phyloP scores from a whole-genome alignment of 2,797 vertebrate species.

The Coreius guichenoti region DNA sequence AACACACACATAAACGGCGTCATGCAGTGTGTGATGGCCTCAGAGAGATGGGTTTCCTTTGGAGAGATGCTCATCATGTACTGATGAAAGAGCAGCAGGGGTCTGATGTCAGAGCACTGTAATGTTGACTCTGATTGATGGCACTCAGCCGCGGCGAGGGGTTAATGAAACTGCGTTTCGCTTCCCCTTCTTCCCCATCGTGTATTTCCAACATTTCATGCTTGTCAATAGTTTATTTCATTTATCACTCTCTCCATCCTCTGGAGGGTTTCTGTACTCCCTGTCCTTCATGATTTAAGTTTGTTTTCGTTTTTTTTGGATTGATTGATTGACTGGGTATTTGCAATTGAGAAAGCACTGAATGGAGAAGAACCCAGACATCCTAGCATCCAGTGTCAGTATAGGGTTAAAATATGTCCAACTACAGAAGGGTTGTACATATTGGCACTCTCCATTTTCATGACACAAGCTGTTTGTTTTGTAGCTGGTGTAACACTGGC shows the following conservation, averaged over 20 bases:
- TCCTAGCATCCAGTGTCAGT: not conserved
- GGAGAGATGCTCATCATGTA: conserved; percentile 57
- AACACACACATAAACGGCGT: conserved; percentile 35
- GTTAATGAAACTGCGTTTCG: conserved; percentile 63
- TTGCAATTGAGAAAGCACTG: not conserved
- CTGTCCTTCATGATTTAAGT: not conserved
- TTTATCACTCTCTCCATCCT: not conserved
- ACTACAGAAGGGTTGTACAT: not conserved
- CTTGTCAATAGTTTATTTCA: not conserved
- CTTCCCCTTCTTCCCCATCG: too few species aligned
- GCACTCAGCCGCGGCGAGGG: conserved; percentile 67
- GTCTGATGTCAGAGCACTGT: conserved; percentile 68
- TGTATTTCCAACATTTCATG: conserved; percentile 14
- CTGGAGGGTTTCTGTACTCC: not conserved
- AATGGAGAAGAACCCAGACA: not conserved
- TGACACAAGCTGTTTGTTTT: not conserved
- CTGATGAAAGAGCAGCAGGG: conserved; percentile 70
- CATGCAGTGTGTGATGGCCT: conserved; percentile 24
- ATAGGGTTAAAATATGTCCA: not conserved
- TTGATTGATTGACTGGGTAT: not conserved
- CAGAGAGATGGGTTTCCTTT: conserved; percentile 49
- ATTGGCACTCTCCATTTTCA: not conserved
- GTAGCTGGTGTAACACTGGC: not conserved
- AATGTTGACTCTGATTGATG: conserved; percentile 70
- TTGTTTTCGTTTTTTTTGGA: not conserved